Base-by-base conservation (phyloP, 2,113 vertebrate genomes). In the Pholis gunnellus region DNA sequence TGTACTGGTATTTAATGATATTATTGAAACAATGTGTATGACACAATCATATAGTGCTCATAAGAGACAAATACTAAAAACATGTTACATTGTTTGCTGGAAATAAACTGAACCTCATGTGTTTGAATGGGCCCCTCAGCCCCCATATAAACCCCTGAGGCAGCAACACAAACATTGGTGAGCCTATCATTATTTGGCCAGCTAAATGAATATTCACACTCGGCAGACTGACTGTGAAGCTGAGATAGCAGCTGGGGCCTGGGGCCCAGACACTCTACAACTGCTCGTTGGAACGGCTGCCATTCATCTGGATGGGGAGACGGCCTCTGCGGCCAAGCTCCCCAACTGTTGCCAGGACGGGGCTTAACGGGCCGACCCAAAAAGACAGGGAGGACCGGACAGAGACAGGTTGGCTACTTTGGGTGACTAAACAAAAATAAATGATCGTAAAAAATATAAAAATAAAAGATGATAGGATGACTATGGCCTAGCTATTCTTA, bases 141-240 rank as follows among this genome's bases (percentile, higher is more conserved):
- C 60, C 78, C 40, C 38, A 31, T 69, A 60, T 78, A 80, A 85
- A 81, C 68, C 89, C 87, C 81, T 22, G 22, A 87, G 88, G 90
- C 87, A 79, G 78, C 77, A 85, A 81, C 68, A 72, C 75, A 90
- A 89, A 90, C 88, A 90, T 46, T 40, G 64, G 77, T 76, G 82
- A 88, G 84, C 66, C 74, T 81, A 63, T 83, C 78, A 89, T 87
- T 83, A 89, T 90, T 75, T 85, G 79, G 72, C 57, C 85, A 83
- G 64, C 78, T 90, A 90, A 83, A 93, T 93, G 84, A 88, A 93
- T 93, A 94, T 93, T 93, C 89, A 93, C 86, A 88, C 82, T 73
- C 70, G 72, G 78, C 82, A 89, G 84, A 78, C 77, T 78, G 78
- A 88, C 83, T 91, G 86, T 80, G 86, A 86, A 59, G 87, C 88